Conservation (phyloP, 2,113 vertebrate species). For the Sylvietta virens region DNA sequence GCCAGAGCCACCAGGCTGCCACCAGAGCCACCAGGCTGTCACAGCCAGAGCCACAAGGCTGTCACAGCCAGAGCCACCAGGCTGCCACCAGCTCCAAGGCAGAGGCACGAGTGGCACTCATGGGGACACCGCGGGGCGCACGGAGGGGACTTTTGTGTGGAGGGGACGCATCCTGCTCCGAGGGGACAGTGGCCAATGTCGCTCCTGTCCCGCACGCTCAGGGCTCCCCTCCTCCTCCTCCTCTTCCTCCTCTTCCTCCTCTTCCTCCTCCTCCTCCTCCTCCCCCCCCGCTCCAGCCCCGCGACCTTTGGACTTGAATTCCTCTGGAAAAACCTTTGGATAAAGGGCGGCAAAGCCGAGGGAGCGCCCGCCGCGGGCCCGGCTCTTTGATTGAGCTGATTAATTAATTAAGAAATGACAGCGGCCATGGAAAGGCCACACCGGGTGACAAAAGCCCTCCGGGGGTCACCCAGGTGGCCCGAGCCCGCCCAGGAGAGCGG, state of each 20-base stretch:
- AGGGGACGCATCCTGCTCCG: neutral
- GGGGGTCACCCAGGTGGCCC: neutral
- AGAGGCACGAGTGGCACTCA: neutral
- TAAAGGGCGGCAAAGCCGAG: neutral
- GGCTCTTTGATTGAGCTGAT: neutral
- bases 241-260: neutral
- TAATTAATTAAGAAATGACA: neutral
- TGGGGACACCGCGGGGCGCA: accelerated
- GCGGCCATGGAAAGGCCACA: neutral
- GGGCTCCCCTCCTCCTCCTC: neutral
- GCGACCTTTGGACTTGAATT: neutral
- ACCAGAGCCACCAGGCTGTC: no score
- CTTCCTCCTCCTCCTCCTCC: neutral
- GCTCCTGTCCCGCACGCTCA: neutral
- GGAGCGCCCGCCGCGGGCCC: neutral
- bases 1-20: neutral
- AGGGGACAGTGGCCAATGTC: neutral
- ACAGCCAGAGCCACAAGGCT: neutral
- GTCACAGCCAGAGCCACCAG: neutral
- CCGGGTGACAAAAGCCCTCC: neutral
- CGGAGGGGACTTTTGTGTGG: neutral
- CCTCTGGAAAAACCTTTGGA: neutral
- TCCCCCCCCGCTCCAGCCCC: neutral
- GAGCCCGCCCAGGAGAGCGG: neutral
- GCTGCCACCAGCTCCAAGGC: neutral